phyloP scores from a whole-genome alignment of 2,797 vertebrate genomes.

The Kryptolebias ocellatus region DNA sequence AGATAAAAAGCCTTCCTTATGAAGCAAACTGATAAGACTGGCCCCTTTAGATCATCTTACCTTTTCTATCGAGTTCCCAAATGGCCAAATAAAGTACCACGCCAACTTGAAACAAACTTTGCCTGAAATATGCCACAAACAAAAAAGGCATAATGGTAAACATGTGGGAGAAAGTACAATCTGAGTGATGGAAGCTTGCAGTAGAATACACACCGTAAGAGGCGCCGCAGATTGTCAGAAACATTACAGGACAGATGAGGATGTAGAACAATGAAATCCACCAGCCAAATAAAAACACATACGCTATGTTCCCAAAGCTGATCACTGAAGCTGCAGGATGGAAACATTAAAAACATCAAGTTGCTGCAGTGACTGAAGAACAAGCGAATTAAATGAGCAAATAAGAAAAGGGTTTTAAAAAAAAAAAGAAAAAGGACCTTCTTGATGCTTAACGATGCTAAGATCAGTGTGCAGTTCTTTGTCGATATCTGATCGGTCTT shows the following conservation, averaged over 20 bases:
- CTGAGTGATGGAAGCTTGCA: neutral
- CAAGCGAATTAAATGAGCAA: no score
- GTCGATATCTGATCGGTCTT: constrained; percentile 82
- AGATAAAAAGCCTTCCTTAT: neutral
- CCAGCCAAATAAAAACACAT: constrained; percentile 90
- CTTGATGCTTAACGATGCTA: constrained; percentile 74
- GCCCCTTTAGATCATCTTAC: constrained; percentile 42
- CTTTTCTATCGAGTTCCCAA: constrained; percentile 85
- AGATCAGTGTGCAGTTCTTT: constrained; percentile 89
- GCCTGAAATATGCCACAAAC: constrained; percentile 61
- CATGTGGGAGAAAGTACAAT: neutral
- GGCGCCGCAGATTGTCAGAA: constrained; percentile 80
- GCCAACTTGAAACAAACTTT: constrained; percentile 83
- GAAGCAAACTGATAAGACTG: neutral
- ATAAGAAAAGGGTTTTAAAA: neutral
- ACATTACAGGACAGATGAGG: constrained; percentile 83
- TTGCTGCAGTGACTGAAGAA: neutral
- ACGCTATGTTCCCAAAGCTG: constrained; percentile 83
- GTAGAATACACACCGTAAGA: constrained; percentile 81
- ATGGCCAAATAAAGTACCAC: constrained; percentile 87
- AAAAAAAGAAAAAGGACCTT: constrained; percentile 65
- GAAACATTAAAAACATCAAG: constrained; percentile 1
- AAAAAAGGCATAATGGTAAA: neutral
- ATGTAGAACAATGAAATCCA: constrained; percentile 86
- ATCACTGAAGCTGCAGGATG: constrained; percentile 79